Percentiles rank a stretch among this genome's conserved stretches.
phyloP scores from a whole-genome alignment of 2,113 vertebrate genomes.

The Caracal caracal region DNA sequence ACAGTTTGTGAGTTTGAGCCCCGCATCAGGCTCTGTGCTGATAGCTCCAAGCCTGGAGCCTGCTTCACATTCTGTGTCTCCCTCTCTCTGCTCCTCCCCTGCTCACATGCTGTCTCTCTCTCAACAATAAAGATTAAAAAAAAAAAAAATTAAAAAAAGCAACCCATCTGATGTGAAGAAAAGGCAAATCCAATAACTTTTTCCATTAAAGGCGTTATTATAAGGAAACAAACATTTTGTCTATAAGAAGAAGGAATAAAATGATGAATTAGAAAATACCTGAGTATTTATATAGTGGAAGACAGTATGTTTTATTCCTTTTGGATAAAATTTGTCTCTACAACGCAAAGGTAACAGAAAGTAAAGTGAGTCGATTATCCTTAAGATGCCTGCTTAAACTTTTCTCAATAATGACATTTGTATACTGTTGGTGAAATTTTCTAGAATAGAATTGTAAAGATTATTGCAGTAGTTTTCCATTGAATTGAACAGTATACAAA shows the following conservation, averaged over 20 bases:
- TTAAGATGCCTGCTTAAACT: constrained; percentile 23
- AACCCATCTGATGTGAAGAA: constrained; percentile 30
- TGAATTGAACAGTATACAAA: neutral
- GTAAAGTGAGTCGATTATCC: neutral
- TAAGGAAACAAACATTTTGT: constrained; percentile 45
- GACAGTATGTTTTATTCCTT: neutral
- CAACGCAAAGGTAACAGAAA: constrained; percentile 19
- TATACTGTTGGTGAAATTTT: constrained; percentile 17
- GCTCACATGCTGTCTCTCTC: too few species aligned
- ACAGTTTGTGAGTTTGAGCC: too few species aligned
- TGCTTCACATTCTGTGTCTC: too few species aligned
- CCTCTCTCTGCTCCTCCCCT: too few species aligned
- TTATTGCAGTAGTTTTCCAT: constrained; percentile 27
- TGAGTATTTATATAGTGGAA: constrained; percentile 19
- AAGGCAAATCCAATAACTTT: constrained; percentile 40
- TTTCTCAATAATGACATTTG: constrained; percentile 42
- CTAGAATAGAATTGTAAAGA: constrained; percentile 25
- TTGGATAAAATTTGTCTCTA: neutral
- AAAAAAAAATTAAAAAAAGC: constrained; percentile 15
- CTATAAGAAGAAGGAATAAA: constrained; percentile 50
- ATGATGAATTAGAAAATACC: constrained; percentile 35
- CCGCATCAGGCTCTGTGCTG: too few species aligned
- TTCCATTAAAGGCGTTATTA: neutral
- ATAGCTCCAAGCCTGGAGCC: too few species aligned
- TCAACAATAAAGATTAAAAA: constrained; percentile 8